Percentiles rank a stretch among this genome's conserved stretches.
Conservation (phyloP, 1,140 invertebrate species). For the Drosophila tropicalis region DNA sequence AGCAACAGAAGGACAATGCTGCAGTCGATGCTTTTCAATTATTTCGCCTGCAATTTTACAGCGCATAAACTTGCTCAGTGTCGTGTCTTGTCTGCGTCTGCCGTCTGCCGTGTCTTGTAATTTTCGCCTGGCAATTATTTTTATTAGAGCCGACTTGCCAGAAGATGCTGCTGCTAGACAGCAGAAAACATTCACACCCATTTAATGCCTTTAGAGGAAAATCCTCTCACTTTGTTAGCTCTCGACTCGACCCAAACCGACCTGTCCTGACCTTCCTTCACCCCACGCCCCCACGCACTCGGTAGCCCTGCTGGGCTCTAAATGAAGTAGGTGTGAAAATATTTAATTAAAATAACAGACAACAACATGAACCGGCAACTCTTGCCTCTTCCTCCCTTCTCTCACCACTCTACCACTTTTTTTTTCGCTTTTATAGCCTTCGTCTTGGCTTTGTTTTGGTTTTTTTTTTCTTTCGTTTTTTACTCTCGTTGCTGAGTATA, state of each 20-base stretch:
- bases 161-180: slow-evolving; percentile 34
- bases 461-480: not conserved
- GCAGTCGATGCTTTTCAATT: slow-evolving; percentile 76
- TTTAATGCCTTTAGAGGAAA: slow-evolving; percentile 25
- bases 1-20: slow-evolving; percentile 44
- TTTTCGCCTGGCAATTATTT: slow-evolving; percentile 72
- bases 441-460: not conserved
- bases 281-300: not conserved
- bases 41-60: slow-evolving; percentile 78
- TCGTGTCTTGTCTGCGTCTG: slow-evolving; percentile 35
- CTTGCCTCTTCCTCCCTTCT: slow-evolving; percentile 15
- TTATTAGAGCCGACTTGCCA: slow-evolving; percentile 59
- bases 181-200: slow-evolving; percentile 71
- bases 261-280: not conserved
- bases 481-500: slow-evolving; percentile 10
- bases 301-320: slow-evolving; percentile 15
- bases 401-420: not conserved
- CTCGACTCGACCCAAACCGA: slow-evolving; percentile 15
- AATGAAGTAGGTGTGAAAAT: slow-evolving; percentile 79
- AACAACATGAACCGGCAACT: slow-evolving; percentile 41
- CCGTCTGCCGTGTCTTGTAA: slow-evolving; percentile 59
- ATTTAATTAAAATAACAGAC: slow-evolving; percentile 82
- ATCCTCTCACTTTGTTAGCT: slow-evolving; percentile 14
- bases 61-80: slow-evolving; percentile 62
- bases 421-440: slow-evolving; percentile 1